Evolutionary conservation across 2,888 invertebrate species (phyloP), one percentile per base, ranked within the genome.

Genomic region (Acanthosepion lycidas): DNA sequence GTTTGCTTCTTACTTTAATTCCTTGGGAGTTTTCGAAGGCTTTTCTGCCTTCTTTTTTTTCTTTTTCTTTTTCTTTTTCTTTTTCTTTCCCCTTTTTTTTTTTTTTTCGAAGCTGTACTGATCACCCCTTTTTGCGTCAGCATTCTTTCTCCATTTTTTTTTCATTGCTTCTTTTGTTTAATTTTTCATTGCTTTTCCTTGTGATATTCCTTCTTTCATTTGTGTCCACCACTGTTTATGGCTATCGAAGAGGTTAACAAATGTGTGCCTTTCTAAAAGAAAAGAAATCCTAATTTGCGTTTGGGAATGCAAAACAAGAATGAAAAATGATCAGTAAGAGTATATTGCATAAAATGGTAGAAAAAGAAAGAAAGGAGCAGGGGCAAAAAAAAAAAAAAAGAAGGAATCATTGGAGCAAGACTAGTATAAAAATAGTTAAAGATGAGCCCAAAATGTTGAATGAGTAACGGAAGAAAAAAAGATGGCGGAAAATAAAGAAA

Each of bases 1-100:
- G 78, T 78, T 78, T n/a, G 78, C 78, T 78, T 33, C n/a, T 78
- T 78, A 78, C 78, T 78, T 78, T 78, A 78, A 78, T 78, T 78
- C 78, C 78, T 78, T 33, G n/a, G n/a, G 78, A 23, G 15, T 15
- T 12, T 78, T 33, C 15, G n/a, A n/a, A 78, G n/a, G n/a, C n/a
- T 23, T 78, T 78, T 12, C 20, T 78, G 78, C 78, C n/a, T 78
- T 78, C 78, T 2, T 78, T 18, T 78, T 78, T 33, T 33, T 78
- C n/a, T 1, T 1, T 33, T 2, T 78, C 5, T 78, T 78, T 78
- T 33, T 78, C 33, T 33, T 78, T 33, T 78, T n/a, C 33, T 1
- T 33, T 2, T 78, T 18, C 33, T 78, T 78, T 33, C n/a, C n/a
- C n/a, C 33, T 1, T 33, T 2, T 78, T 18, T 78, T 78, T 78